Conservation (phyloP, 1,140 invertebrate species). For the Saccostrea cuccullata region DNA sequence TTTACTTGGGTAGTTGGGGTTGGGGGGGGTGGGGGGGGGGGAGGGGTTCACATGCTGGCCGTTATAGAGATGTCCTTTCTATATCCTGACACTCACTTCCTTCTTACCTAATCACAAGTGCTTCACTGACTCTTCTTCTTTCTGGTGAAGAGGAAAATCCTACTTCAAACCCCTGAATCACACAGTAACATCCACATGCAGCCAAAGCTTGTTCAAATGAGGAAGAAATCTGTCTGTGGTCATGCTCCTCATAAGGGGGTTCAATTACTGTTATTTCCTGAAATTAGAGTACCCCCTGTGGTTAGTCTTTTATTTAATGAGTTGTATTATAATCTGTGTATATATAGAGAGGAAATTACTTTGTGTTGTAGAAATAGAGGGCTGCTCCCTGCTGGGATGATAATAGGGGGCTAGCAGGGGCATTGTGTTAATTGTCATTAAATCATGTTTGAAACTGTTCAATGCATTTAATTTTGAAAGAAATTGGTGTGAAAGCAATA, state of each 20-base stretch:
- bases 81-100: not conserved
- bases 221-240: not conserved
- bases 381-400: not conserved
- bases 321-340: not conserved
- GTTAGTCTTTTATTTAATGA: not conserved
- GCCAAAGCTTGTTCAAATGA: not conserved
- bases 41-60: no score
- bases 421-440: not conserved
- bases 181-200: not conserved
- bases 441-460: no score
- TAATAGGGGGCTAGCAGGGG: not conserved
- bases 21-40: no score
- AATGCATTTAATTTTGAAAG: no score
- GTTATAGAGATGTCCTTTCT: not conserved
- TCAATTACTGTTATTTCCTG: conserved; percentile 7
- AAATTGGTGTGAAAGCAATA: no score
- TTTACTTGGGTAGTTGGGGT: no score
- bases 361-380: not conserved
- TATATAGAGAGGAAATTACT: not conserved
- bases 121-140: not conserved
- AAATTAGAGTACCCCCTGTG: not conserved
- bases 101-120: not conserved
- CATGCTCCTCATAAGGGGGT: not conserved
- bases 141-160: not conserved
- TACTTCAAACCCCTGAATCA: not conserved